phyloP scores from a whole-genome alignment of 1,140 invertebrate species.

The Drosophila subobscura region DNA sequence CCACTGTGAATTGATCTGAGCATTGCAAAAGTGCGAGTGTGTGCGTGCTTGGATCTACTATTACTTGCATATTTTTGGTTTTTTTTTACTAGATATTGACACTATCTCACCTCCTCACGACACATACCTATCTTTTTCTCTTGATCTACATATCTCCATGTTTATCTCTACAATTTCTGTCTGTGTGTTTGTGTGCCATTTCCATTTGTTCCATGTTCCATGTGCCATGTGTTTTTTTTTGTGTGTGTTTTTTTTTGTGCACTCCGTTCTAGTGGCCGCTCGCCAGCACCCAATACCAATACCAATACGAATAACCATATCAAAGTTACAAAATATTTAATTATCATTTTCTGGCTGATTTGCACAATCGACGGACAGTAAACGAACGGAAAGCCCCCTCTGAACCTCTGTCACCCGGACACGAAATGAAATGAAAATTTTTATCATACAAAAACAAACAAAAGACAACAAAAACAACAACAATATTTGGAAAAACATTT shows the following conservation, averaged over 20 bases:
- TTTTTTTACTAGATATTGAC: conserved; percentile 11
- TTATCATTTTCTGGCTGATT: conserved; percentile 59
- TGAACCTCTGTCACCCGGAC: too few relatives aligned
- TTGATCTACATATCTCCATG: conserved; percentile 4
- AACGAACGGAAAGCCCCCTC: neutral
- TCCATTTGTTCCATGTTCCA: conserved; percentile 21
- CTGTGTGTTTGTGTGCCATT: conserved; percentile 11
- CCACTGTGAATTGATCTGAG: too few relatives aligned
- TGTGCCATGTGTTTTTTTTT: conserved; percentile 14
- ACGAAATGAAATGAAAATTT: conserved; percentile 4
- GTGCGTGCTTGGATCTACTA: neutral
- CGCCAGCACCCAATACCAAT: conserved; percentile 39
- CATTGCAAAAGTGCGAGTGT: neutral
- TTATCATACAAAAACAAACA: conserved; percentile 9
- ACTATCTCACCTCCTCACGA: neutral
- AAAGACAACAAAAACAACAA: conserved; percentile 1
- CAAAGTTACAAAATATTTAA: conserved; percentile 11
- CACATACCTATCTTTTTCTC: neutral
- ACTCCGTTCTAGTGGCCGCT: conserved; percentile 55
- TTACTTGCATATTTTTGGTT: neutral
- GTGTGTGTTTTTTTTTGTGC: neutral
- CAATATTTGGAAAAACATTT: conserved; percentile 7
- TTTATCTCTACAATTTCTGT: conserved; percentile 9
- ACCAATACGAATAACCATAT: neutral
- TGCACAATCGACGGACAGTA: conserved; percentile 27